Evolutionary conservation across 1,140 invertebrate species (phyloP).

Genomic region (Metopolophium dirhodum): DNA sequence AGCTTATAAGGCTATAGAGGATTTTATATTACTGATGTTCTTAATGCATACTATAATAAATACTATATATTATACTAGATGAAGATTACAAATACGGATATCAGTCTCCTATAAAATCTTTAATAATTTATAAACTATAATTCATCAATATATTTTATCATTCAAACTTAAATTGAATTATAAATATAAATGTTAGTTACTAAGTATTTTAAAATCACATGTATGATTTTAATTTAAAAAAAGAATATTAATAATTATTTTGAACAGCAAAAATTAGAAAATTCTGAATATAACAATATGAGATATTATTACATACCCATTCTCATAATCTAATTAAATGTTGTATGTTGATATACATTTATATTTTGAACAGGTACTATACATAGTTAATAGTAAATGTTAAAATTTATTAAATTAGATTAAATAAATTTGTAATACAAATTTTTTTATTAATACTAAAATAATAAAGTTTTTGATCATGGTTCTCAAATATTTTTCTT

Average conservation of each 20-base stretch:
- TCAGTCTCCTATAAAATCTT: no score
- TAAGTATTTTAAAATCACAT: background rate
- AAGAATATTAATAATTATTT: background rate
- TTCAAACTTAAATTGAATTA: no score
- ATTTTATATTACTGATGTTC: background rate
- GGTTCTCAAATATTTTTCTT: background rate
- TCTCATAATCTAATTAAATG: background rate
- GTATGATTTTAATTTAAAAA: background rate
- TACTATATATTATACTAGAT: no score
- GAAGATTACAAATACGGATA: no score
- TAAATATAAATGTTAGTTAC: no score
- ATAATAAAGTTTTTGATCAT: background rate
- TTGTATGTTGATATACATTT: background rate
- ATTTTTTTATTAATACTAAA: background rate
- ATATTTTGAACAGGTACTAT: background rate
- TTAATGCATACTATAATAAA: background rate
- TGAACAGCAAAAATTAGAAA: background rate
- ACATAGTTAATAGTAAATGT: background rate
- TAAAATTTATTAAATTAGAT: no score
- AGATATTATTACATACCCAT: background rate
- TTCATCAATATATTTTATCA: no score
- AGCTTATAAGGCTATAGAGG: background rate
- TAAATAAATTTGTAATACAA: no score
- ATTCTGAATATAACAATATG: background rate
- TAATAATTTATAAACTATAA: no score